A percentile compares a stretch with the other conserved stretches of the same genome.
These are phyloP conservation scores for Trachymyrmex cornetzi DNA, from an alignment of 1,140 invertebrate genomes.

Conservation along the genomic window DNA sequence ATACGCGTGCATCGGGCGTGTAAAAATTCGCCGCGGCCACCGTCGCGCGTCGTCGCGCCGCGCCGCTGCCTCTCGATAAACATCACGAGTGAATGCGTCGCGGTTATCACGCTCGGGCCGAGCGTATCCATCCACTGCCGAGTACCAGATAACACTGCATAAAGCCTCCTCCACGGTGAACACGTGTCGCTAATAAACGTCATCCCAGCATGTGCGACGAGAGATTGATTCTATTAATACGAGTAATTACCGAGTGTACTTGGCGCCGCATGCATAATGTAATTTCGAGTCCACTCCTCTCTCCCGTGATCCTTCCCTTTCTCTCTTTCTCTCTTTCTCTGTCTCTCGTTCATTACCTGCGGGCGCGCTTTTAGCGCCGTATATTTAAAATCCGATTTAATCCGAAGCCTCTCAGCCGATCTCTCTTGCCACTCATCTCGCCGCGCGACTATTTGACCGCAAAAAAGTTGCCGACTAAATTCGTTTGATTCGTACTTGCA, in stretches of 20 bases:
- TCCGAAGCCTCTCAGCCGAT: conserved; percentile 24
- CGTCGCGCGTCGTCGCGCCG: background rate
- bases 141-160: conserved; percentile 67
- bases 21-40: conserved; percentile 36
- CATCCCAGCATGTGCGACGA: conserved; percentile 72
- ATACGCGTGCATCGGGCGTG: conserved; percentile 46
- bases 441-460: background rate
- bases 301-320: background rate
- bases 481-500: conserved; percentile 4
- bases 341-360: conserved; percentile 11
- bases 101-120: conserved; percentile 13
- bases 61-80: conserved; percentile 40
- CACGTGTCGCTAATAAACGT: conserved; percentile 78
- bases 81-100: conserved; percentile 55
- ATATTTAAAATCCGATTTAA: conserved; percentile 72
- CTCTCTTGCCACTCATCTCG: conserved; percentile 20
- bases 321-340: background rate
- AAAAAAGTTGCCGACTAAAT: conserved; percentile 25
- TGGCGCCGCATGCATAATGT: conserved; percentile 77
- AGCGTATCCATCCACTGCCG: conserved; percentile 54
- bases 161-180: conserved; percentile 72
- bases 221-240: conserved; percentile 79
- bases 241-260: conserved; percentile 77
- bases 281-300: conserved; percentile 62
- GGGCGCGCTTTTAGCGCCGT: conserved; percentile 31